phyloP scores from a whole-genome alignment of 2,797 vertebrate species.

The Sternarchorhynchus goeldii region DNA sequence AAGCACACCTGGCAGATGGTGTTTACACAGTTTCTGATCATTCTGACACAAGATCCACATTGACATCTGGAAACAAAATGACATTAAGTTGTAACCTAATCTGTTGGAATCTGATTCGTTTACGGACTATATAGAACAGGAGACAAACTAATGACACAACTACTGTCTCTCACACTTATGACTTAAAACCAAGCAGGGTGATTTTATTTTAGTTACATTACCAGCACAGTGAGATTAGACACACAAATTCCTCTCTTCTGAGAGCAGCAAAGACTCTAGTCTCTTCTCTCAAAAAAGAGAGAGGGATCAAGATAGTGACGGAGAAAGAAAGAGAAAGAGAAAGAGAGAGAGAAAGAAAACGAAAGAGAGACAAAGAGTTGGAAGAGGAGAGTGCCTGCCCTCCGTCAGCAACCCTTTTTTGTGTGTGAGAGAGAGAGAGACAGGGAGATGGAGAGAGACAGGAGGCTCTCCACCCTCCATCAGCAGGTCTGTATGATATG shows the following conservation, averaged over 20 bases:
- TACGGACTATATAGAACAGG: neutral
- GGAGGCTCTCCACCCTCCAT: neutral
- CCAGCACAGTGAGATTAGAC: neutral
- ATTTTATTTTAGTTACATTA: neutral
- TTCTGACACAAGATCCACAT: neutral
- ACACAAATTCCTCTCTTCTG: neutral
- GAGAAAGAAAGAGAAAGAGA: neutral
- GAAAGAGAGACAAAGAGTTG: neutral
- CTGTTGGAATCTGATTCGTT: neutral
- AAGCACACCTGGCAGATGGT: neutral
- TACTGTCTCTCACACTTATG: neutral
- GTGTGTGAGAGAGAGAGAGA: neutral
- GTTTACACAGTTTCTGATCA: neutral
- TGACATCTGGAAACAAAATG: conserved; percentile 6
- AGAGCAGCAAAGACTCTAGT: neutral
- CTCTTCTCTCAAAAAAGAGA: neutral
- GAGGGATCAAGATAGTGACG: neutral
- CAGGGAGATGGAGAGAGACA: neutral
- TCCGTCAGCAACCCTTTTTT: too few species aligned
- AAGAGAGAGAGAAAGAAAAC: neutral
- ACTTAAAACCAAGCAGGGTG: neutral
- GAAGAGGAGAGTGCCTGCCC: neutral
- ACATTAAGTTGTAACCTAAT: neutral
- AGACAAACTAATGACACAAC: neutral
- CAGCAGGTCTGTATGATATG: conserved; percentile 10